Evolutionary conservation across 2,113 vertebrate genomes (phyloP), one percentile per base, ranked within the genome.

Genomic region (Trogon melanurus): DNA sequence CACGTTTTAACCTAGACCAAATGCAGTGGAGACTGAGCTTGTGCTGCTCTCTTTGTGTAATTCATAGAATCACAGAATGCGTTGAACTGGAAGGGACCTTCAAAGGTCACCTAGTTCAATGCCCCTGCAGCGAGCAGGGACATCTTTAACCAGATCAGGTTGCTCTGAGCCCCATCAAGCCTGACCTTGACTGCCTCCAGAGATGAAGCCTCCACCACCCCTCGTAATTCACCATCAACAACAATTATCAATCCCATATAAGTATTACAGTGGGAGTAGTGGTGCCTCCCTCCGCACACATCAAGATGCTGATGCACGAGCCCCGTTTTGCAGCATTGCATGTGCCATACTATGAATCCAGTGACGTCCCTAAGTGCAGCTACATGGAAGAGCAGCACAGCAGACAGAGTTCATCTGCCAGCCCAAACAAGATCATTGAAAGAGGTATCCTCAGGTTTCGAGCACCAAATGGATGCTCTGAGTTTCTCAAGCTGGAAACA

Each of bases 181-280:
- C 41, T 41, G 41, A 41, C 41, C 41, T 41, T 41, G 41, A 41
- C 41, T 41, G 41, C 41, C 41, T 41, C 41, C 41, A 41, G 9
- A 41, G 9, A 41, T 41, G 41, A 41, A 41, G 11, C 41, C 41
- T 41, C 41, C 41, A 41, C 41, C 41, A 41, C 36, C 36, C 36
- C 36, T 36, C 36, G 36, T 36, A 22, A 58, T 27, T 62, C 44
- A 44, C 13, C 20, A 2, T 41, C 13, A 54, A 30, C 10, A 60
- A 34, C 29, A 34, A 5, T 32, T 58, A 17, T 14, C 34, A 13
- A 10, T 4, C 29, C 29, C n/a, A 4, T 3, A 7, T 4, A 21
- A 61, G 9, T 38, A 2, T 4, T 30, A 2, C 2, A 64, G 14
- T 2, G 53, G 18, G 53, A 30, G 30, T 5, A 22, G 6, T 8